Base-by-base conservation (phyloP, 2,113 vertebrate species). In the Archilochus colubris region DNA sequence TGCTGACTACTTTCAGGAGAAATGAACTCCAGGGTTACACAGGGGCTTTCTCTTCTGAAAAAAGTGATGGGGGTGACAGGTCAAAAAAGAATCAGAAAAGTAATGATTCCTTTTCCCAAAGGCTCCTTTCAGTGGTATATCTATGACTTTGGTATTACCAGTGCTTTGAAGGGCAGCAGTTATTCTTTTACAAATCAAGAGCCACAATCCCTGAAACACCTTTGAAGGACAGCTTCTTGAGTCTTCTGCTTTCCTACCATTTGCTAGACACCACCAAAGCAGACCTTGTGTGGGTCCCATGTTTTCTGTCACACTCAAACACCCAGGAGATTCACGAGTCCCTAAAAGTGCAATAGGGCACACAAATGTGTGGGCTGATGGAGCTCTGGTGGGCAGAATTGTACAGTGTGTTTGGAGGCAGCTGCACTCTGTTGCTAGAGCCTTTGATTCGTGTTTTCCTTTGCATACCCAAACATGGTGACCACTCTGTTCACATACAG, bases 301-400 rank as follows among this genome's bases (percentile, higher is more conserved):
- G 1, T 51, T 46, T 64, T 24, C 82, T 72, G 64, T 40, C 0
- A 1, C 19, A 27, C 50, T 84, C 79, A 24, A 30, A 53, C 51
- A 54, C 30, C 51, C 76, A 31, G 21, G 67, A 31, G 21, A 72
- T 21, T 58, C 67, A 40, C 23, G 16, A 61, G 40, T 11, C 55
- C 33, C 8, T 1, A 10, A 28, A 64, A 54, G 31, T 57, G 21
- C 38, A 21, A 21, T 3, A 2, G 28, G 48, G 77, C 33, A 43
- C n/a, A 31, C 0, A 3, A 19, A 19, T 8, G 9, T 3, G 0
- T 0, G 17, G 23, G 30, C 19, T 1, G 8, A 33, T 0, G 3
- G 54, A 50, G 85, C 30, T 15, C 48, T 38, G n/a, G 68, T 28
- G 58, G 58, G 18, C 24, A 70, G 54, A 27, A 30, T 6, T 5